Base-by-base conservation (phyloP, 2,888 invertebrate genomes). In the Gastrophysa polygoni region DNA sequence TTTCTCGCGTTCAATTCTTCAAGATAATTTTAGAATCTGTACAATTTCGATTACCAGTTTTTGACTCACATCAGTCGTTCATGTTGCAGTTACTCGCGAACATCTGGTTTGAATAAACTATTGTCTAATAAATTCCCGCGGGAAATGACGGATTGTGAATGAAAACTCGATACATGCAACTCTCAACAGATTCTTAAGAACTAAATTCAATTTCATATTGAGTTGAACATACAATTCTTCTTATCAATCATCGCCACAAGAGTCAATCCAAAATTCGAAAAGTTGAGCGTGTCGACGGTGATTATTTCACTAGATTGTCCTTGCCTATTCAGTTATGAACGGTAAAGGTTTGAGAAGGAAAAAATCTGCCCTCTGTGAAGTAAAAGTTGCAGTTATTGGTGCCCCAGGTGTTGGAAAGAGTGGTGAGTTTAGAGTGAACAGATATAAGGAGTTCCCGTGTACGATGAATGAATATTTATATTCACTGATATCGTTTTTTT, bases 321-420 rank as follows among this genome's bases (percentile, higher is more conserved):
- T 24, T 24, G 24, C 3, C 24, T 5, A 24, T 43, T 5, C 20
- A 54, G 28, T 74, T 73, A 90, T 90, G 90, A 88, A 92, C 74
- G 89, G 92, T 71, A 88, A 92, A 75, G 92, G 91, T 50, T 93
- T 95, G 71, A 86, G 94, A 72, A 87, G 94, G 75, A 95, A 95
- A 85, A 95, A 95, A 83, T 93, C 94, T 47, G 91, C 93, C 72
- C 85, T 95, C 68, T 90, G 92, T 64, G 95, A 95, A 84, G 91
- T 95, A 70, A 95, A 95, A 85, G 91, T 96, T 74, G 94, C 92
- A 44, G 92, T 96, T 72, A 85, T 95, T 70, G 96, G 96, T 59
- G 93, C 93, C 60, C 92, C 94, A 14, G 90, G 91, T 68, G 95
- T 96, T 69, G 95, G 95, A 66, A 96, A 96, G 85, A 95, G 93